Conservation (phyloP, 1,140 invertebrate genomes). For the Trypoxylus dichotomus region DNA sequence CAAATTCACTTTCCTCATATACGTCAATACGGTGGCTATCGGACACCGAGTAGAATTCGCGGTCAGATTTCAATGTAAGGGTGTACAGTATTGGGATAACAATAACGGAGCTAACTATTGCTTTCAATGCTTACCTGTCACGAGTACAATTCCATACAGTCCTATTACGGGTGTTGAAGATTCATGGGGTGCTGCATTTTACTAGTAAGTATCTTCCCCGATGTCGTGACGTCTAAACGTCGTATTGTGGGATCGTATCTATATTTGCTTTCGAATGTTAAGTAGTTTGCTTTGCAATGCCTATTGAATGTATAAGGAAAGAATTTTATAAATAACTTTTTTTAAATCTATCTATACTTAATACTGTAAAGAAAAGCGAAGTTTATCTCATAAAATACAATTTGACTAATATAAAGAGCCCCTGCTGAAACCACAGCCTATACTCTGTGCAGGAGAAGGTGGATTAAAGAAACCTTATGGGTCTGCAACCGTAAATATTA, state of each 20-base stretch:
- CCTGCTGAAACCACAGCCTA: no score
- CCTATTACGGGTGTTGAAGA: constrained; percentile 31
- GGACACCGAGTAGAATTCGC: constrained; percentile 81
- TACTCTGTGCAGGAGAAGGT: no score
- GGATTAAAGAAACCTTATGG: no score
- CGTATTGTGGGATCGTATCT: background rate
- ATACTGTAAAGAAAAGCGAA: no score
- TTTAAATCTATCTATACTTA: no score
- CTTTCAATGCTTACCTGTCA: constrained; percentile 74
- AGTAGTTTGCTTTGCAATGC: no score
- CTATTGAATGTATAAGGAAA: no score
- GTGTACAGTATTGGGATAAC: constrained; percentile 88
- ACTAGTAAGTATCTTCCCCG: constrained; percentile 46
- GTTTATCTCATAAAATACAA: no score
- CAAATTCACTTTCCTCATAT: constrained; percentile 78
- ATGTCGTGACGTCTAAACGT: background rate
- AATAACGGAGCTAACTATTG: constrained; percentile 84
- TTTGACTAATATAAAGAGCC: no score
- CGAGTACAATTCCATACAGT: constrained; percentile 28
- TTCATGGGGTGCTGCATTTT: constrained; percentile 48
- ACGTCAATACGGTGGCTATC: constrained; percentile 69
- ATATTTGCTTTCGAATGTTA: background rate
- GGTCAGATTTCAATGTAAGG: constrained; percentile 79
- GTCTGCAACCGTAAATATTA: no score
- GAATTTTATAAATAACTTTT: no score